These are phyloP conservation scores for Psittacula echo DNA, from an alignment of 2,797 vertebrate species.

Conservation along the genomic window DNA sequence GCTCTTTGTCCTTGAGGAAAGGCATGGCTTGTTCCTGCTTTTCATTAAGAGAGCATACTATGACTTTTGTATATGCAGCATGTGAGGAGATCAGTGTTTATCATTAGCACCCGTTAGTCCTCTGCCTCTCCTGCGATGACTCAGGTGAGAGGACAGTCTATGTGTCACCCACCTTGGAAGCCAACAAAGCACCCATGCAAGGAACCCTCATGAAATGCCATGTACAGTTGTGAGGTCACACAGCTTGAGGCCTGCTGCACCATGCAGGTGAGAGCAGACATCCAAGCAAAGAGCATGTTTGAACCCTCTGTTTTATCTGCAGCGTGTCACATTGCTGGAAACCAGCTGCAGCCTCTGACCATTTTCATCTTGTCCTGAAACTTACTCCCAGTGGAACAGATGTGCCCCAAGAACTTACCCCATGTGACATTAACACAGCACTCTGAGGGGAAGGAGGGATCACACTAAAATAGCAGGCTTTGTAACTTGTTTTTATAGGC, in stretches of 20 bases:
- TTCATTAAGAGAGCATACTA: conserved; percentile 1
- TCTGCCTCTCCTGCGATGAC: neutral
- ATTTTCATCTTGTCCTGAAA: neutral
- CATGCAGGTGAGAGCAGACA: neutral
- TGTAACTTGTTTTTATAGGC: neutral
- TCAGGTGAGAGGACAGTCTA: neutral
- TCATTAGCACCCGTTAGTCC: neutral
- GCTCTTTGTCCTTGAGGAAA: conserved; percentile 40
- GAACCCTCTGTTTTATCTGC: neutral
- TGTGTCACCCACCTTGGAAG: neutral
- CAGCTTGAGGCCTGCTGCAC: neutral
- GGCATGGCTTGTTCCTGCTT: conserved; percentile 5
- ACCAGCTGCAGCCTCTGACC: neutral
- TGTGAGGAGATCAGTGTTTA: neutral
- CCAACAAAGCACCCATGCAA: neutral
- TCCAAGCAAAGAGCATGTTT: neutral
- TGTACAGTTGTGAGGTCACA: neutral
- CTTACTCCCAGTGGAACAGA: neutral
- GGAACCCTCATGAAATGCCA: neutral
- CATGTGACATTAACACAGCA: neutral
- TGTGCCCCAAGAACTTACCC: neutral
- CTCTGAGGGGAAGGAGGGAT: neutral
- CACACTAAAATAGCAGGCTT: neutral
- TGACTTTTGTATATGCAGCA: conserved; percentile 3
- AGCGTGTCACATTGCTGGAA: neutral